A percentile compares a stretch with the other conserved stretches of the same genome.
phyloP scores from a whole-genome alignment of 2,797 vertebrate genomes.

The Gymnothorax javanicus region DNA sequence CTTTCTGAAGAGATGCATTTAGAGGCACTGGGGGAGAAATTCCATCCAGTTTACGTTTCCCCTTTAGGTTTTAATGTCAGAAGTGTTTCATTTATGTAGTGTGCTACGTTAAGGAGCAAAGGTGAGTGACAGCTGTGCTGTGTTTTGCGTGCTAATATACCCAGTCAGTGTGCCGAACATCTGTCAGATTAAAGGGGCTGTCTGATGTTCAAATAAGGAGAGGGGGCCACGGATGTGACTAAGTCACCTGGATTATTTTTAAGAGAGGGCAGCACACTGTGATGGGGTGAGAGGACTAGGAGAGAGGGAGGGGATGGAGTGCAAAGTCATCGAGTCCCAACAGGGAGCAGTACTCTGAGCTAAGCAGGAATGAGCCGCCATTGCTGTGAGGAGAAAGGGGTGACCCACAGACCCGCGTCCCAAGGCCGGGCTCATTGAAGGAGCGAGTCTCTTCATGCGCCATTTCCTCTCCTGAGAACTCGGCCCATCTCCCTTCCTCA shows the following conservation, averaged over 20 bases:
- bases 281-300: conserved; percentile 36
- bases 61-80: not conserved
- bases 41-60: not conserved
- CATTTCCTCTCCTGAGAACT: conserved; percentile 62
- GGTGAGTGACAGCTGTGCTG: not conserved
- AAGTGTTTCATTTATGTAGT: not conserved
- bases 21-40: too few relatives aligned
- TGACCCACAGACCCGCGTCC: conserved; percentile 69
- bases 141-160: not conserved
- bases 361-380: conserved; percentile 44
- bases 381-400: conserved; percentile 63
- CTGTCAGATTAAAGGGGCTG: not conserved
- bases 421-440: conserved; percentile 69
- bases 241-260: conserved; percentile 17
- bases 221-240: not conserved
- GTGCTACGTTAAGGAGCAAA: not conserved
- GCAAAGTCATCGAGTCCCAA: conserved; percentile 71
- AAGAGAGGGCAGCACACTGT: not conserved
- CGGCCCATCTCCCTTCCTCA: conserved; percentile 52
- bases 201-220: not conserved
- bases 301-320: conserved; percentile 56
- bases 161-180: not conserved
- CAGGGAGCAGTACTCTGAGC: conserved; percentile 64
- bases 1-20: too few relatives aligned
- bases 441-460: conserved; percentile 73